Conservation (phyloP, 2,113 vertebrate species). For the Catagonus wagneri region DNA sequence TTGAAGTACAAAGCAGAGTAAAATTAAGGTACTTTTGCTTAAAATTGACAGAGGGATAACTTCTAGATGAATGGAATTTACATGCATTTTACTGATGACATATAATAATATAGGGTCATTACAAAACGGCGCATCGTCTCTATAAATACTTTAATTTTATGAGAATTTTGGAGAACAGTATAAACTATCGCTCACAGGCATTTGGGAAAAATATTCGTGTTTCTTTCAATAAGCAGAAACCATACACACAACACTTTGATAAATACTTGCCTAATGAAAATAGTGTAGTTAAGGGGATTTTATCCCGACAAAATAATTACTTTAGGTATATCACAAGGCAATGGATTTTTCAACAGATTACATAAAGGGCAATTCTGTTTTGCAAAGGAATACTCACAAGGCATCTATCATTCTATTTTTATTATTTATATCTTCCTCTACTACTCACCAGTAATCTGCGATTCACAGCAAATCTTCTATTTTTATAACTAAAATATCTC, state of each 20-base stretch:
- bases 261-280: constrained; percentile 32
- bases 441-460: background rate
- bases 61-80: background rate
- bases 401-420: background rate
- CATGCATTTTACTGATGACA: background rate
- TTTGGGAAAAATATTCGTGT: background rate
- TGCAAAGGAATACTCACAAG: background rate
- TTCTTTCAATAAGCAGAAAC: background rate
- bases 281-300: background rate
- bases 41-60: background rate
- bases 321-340: background rate
- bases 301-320: constrained; percentile 1
- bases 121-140: background rate
- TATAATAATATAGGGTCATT: background rate
- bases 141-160: background rate
- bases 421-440: background rate
- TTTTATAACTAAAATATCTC: background rate
- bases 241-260: background rate
- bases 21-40: background rate
- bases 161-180: background rate
- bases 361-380: background rate
- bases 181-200: background rate
- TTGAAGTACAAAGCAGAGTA: background rate
- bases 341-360: background rate
- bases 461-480: background rate